phyloP scores from a whole-genome alignment of 2,113 vertebrate genomes.

The Myotis lucifugus region DNA sequence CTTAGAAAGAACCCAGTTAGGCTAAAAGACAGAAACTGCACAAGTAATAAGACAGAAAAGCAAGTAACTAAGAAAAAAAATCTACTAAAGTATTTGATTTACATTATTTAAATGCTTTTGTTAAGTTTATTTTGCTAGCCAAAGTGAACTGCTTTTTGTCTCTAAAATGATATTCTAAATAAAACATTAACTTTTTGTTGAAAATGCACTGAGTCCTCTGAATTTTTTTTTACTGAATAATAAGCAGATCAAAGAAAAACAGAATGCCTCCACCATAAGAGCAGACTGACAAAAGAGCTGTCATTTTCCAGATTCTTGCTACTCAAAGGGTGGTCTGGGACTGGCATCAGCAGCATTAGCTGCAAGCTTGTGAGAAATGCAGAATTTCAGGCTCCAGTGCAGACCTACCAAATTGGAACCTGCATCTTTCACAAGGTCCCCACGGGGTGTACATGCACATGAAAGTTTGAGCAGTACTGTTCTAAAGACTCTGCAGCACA shows the following conservation, averaged over 20 bases:
- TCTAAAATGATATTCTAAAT: constrained; percentile 71
- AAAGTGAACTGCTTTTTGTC: constrained; percentile 64
- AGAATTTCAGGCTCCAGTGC: neutral
- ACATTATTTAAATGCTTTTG: constrained; percentile 68
- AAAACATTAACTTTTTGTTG: constrained; percentile 71
- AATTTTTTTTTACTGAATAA: neutral
- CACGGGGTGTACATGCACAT: neutral
- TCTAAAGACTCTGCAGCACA: neutral
- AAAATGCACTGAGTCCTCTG: constrained; percentile 39
- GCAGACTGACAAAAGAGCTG: neutral
- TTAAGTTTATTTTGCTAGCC: constrained; percentile 69
- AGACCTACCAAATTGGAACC: neutral
- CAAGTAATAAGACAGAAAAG: constrained; percentile 5
- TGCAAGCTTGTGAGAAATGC: neutral
- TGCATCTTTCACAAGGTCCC: neutral
- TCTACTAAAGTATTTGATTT: neutral
- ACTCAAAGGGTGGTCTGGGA: neutral
- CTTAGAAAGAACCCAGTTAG: constrained; percentile 31
- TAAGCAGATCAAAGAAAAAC: neutral
- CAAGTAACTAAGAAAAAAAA: neutral
- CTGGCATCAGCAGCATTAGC: neutral
- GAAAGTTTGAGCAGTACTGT: neutral
- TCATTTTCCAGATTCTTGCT: constrained; percentile 19
- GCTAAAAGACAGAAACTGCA: neutral
- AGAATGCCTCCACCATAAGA: neutral